Evolutionary conservation across 2,888 invertebrate genomes (phyloP), one percentile per base, ranked within the genome.

Genomic region (Brachypalpus laphriformis): DNA sequence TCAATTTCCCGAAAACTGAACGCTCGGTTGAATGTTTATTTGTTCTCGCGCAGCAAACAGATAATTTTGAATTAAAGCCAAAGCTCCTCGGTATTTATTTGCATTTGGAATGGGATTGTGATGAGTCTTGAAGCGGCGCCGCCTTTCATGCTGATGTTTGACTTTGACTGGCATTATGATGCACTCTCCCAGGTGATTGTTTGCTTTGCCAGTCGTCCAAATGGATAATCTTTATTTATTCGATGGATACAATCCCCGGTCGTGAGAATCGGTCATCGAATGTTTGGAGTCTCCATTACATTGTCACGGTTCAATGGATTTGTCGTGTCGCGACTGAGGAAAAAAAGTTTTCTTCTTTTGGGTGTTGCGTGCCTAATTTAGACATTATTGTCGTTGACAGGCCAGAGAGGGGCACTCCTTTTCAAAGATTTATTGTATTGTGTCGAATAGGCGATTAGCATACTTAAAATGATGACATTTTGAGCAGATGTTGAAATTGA

Each of bases 291-390:
- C 40, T n/a, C 11, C 14, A 14, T 40, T 40, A 6, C 25, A 25
- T 56, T 47, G n/a, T 16, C 31, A 45, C 16, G 63, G 56, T 45
- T 71, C 56, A 63, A 71, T 78, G 63, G 63, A 47, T 61, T 70
- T 18, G 18, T 70, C 61, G 37, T 20, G 4, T 11, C 22, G 40
- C n/a, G 14, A 11, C 8, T 11, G 40, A 14, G 40, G 14, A 40
- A 14, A 40, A 11, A 40, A 14, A 40, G 4, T 51, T 28, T 56
- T 9, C 22, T 57, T 28, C 31, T 65, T 47, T 31, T 54, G 51
- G 37, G 54, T 56, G 63, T 40, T 65, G 63, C 47, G 40, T 56
- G 47, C 71, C 78, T 65, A 80, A 72, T 71, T 80, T 72, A 80
- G 72, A 56, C 71, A 65, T 42, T 22, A 34, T 31, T 49, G 45